phyloP scores from a whole-genome alignment of 2,888 invertebrate genomes.

The Pachydiplax longipennis region DNA sequence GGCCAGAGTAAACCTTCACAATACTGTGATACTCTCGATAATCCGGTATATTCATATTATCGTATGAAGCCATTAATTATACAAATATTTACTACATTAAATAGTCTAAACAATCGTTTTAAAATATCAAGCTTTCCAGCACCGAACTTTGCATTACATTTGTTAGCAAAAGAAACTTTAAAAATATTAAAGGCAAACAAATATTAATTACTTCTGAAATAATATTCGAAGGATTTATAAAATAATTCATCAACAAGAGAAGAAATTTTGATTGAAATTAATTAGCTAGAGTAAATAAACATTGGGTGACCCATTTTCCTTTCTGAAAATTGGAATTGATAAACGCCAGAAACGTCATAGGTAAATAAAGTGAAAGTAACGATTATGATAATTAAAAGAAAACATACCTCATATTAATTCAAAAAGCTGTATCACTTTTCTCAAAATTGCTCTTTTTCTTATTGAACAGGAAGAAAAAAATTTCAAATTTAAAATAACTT shows the following conservation, averaged over 20 bases:
- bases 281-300: not conserved
- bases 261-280: not conserved
- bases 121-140: not conserved
- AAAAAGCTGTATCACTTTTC: too few relatives aligned
- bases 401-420: too few relatives aligned
- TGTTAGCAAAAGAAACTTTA: not conserved
- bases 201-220: not conserved
- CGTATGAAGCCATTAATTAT: not conserved
- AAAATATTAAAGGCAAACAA: not conserved
- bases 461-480: too few relatives aligned
- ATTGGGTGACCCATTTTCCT: not conserved
- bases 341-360: not conserved
- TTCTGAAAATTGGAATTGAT: not conserved
- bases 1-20: not conserved
- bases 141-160: not conserved
- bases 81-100: not conserved
- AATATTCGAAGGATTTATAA: not conserved
- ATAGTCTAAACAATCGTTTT: not conserved
- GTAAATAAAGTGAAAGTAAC: not conserved
- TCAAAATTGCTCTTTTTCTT: too few relatives aligned
- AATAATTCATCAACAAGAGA: not conserved
- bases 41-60: not conserved
- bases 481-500: too few relatives aligned
- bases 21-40: not conserved
- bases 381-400: not conserved